Base-by-base conservation (phyloP, 2,888 invertebrate species). In the Acrocera orbiculus region DNA sequence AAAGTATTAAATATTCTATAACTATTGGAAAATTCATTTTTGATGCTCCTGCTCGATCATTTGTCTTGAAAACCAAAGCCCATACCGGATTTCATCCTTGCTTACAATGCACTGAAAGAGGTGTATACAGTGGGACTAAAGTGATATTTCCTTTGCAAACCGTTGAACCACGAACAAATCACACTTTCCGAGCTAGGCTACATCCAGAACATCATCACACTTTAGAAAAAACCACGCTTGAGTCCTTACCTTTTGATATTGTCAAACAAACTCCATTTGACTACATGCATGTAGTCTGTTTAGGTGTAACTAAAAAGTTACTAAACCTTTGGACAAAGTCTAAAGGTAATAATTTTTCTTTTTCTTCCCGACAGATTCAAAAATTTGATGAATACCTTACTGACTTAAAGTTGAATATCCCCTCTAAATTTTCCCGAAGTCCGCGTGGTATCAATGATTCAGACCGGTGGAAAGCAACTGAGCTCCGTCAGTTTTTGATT, bases 401-500 rank as follows among this genome's bases (percentile, higher is more conserved):
- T 2, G 4, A n/a, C 13, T 4, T 25, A 1, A 16, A 19, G 5
- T 1, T 4, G 3, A n/a, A 32, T 17, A 23, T 23, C 13, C 31
- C 31, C 2, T 16, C 3, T 8, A 32, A 36, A 14, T 32, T 36
- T 16, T 6, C 9, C 16, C 14, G 36, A 28, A 13, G 5, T 8
- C 32, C 36, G 2, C 19, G 36, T 2, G 1, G 8, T 7, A 9
- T 27, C 22, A 10, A 4, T 3, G 31, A 36, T n/a, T 10, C 32
- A 13, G 23, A 32, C 13, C 3, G 32, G 8, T 36, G 36, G 36
- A 36, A 36, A 32, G 36, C 36, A 4, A 28, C 28, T 6, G 48
- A 48, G 38, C 39, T 44, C 14, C 26, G 36, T 8, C 36, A 36
- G 23, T 36, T 36, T 32, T n/a, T 36, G 7, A 9, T 36, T 4